A percentile compares a stretch with the other conserved stretches of the same genome.
Conservation (phyloP, 2,888 invertebrate genomes). For the Apamea anceps region DNA sequence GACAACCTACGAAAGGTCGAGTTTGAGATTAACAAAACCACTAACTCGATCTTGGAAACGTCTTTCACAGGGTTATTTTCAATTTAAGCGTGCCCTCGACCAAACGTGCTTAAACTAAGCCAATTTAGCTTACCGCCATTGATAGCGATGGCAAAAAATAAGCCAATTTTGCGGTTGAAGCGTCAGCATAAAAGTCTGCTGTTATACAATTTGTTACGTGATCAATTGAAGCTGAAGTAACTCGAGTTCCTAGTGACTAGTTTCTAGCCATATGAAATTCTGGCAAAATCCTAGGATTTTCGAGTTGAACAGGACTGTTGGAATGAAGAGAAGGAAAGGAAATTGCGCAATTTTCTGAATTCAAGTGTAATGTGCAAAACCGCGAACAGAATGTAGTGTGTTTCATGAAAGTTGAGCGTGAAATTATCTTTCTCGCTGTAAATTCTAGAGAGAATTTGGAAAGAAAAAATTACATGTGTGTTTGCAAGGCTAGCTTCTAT, state of each 20-base stretch:
- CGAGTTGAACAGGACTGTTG: neutral
- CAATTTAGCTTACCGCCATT: constrained; percentile 51
- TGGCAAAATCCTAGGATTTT: neutral
- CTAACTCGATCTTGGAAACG: constrained; percentile 31
- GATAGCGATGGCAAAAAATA: constrained; percentile 43
- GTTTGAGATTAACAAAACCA: constrained; percentile 5
- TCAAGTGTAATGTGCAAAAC: neutral
- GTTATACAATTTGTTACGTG: constrained; percentile 7
- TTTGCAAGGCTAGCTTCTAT: neutral
- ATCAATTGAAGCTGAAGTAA: constrained; percentile 20
- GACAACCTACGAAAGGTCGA: neutral
- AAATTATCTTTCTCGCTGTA: neutral
- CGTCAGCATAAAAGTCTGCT: constrained; percentile 17
- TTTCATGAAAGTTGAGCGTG: constrained; percentile 1
- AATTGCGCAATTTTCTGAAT: neutral
- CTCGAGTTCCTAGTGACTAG: neutral
- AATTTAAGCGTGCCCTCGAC: constrained; percentile 31
- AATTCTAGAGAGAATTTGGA: neutral
- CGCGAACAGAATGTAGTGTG: neutral
- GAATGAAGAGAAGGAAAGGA: neutral
- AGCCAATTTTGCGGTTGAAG: constrained; percentile 40
- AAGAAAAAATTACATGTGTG: neutral
- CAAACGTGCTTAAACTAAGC: constrained; percentile 53
- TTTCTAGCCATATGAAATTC: neutral
- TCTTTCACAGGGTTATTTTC: constrained; percentile 36